Conservation (phyloP, 1,140 invertebrate genomes). For the Battus philenor region DNA sequence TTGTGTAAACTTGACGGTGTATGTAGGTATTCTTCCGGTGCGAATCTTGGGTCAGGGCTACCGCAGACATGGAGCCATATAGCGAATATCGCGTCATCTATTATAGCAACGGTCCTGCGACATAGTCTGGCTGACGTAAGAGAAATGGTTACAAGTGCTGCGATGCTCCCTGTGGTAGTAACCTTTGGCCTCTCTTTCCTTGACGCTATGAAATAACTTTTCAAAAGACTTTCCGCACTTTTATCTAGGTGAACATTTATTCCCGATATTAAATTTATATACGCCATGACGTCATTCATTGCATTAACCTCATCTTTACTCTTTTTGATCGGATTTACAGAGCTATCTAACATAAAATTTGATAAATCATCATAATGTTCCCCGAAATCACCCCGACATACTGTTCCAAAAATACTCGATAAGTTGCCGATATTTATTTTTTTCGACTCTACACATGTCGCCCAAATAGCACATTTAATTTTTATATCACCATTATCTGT, state of each 20-base stretch:
- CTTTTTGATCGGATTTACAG: constrained; percentile 27
- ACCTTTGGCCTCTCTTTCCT: constrained; percentile 44
- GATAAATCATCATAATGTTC: constrained; percentile 46
- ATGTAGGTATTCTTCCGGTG: constrained; percentile 52
- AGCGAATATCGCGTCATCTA: constrained; percentile 56
- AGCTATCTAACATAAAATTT: constrained; percentile 38
- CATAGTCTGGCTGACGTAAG: constrained; percentile 52
- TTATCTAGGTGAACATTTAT: constrained; percentile 37
- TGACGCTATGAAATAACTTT: constrained; percentile 53
- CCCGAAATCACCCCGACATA: constrained; percentile 49
- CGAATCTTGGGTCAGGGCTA: constrained; percentile 46
- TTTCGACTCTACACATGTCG: constrained; percentile 53
- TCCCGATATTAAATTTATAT: constrained; percentile 48
- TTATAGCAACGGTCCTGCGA: constrained; percentile 38
- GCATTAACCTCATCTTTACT: constrained; percentile 37
- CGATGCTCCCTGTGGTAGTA: constrained; percentile 44
- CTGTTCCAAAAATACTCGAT: constrained; percentile 48
- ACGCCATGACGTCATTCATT: constrained; percentile 37
- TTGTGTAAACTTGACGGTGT: constrained; percentile 45
- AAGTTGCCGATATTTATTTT: constrained; percentile 48
- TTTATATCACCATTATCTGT: constrained; percentile 28
- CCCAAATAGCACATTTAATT: constrained; percentile 53
- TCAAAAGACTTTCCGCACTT: constrained; percentile 38
- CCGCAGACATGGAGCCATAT: constrained; percentile 62
- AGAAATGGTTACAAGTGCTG: constrained; percentile 37